Percentiles rank a stretch among this genome's conserved stretches.
phyloP scores from a whole-genome alignment of 2,888 invertebrate genomes.

The Latrodectus hesperus region DNA sequence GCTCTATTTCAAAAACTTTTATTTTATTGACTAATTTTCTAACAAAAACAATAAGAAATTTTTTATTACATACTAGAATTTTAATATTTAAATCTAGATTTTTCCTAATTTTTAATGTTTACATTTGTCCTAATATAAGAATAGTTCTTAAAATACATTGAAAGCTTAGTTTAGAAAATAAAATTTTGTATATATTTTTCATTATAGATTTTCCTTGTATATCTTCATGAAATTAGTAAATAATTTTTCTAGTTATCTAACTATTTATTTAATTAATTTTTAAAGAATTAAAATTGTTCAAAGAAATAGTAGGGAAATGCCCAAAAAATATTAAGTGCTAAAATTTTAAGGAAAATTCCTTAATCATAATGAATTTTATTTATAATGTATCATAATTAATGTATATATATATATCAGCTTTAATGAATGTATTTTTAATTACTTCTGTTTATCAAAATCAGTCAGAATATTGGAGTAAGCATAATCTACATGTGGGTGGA shows the following conservation, averaged over 20 bases:
- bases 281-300: background rate
- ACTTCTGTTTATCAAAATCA: conserved; percentile 73
- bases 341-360: background rate
- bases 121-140: no score
- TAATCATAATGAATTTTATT: background rate
- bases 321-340: background rate
- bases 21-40: no score
- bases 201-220: no score
- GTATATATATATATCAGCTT: background rate
- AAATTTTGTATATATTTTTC: no score
- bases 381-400: background rate
- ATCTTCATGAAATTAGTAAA: background rate
- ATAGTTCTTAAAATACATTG: no score
- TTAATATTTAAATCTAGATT: no score
- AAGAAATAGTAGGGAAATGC: no score
- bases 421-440: background rate
- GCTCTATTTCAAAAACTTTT: no score
- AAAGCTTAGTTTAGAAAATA: no score
- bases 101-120: no score
- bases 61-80: no score
- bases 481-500: conserved; percentile 86
- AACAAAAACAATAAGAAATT: no score
- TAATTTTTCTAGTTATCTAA: background rate
- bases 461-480: conserved; percentile 82
- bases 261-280: background rate